Conservation (phyloP, 2,113 vertebrate genomes). For the Hydrolagus affinis region DNA sequence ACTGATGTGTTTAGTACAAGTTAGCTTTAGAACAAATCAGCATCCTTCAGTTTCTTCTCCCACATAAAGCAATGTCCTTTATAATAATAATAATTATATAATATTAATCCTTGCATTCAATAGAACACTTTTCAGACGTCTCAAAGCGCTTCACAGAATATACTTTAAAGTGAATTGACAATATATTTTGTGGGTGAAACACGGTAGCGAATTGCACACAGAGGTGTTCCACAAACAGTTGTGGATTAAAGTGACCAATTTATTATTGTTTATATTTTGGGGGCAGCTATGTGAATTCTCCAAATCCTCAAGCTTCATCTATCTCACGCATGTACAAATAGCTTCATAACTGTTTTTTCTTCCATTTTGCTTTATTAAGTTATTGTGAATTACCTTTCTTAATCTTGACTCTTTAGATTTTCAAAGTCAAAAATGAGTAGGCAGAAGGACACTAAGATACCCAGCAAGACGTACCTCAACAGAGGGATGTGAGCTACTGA, state of each 20-base stretch:
- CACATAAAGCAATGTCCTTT: background rate
- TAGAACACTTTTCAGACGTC: too few species aligned
- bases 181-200: too few species aligned
- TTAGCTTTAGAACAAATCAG: background rate
- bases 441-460: slow-evolving; percentile 12
- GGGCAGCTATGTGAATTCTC: background rate
- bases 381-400: background rate
- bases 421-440: background rate
- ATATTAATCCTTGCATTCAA: too few species aligned
- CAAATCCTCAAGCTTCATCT: background rate
- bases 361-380: background rate
- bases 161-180: too few species aligned
- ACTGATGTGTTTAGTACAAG: background rate
- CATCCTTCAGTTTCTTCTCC: background rate
- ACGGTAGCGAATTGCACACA: too few species aligned
- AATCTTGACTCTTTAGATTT: background rate
- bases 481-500: slow-evolving; percentile 6
- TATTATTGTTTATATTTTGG: too few species aligned
- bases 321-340: background rate
- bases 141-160: too few species aligned
- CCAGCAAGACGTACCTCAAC: background rate
- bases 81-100: too few species aligned
- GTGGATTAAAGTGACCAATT: too few species aligned
- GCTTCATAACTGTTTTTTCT: background rate
- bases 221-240: too few species aligned